A percentile compares a stretch with the other conserved stretches of the same genome.
These are phyloP conservation scores for Brachypalpus laphriformis DNA, from an alignment of 2,888 invertebrate genomes.

Conservation along the genomic window DNA sequence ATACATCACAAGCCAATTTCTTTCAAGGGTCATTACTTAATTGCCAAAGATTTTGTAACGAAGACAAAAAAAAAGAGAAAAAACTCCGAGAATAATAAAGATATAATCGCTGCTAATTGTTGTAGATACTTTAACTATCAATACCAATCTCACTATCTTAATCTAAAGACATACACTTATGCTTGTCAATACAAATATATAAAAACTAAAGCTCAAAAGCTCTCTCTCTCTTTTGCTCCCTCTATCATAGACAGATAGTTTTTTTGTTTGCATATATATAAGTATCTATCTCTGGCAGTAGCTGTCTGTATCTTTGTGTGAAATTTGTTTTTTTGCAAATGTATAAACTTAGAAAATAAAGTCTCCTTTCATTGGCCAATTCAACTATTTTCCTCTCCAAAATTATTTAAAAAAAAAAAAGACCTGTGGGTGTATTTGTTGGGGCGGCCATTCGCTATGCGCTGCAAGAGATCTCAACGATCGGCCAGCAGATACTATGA, in stretches of 20 bases:
- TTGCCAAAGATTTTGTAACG: slow-evolving; percentile 52
- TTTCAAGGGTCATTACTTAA: slow-evolving; percentile 52
- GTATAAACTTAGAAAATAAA: background rate
- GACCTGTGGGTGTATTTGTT: slow-evolving; percentile 65
- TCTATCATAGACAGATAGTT: background rate
- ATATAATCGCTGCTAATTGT: slow-evolving; percentile 53
- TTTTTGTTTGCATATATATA: background rate
- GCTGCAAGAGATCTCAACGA: slow-evolving; percentile 44
- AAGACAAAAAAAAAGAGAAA: background rate
- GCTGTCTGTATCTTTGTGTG: background rate
- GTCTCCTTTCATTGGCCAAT: slow-evolving; percentile 50
- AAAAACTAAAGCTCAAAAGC: slow-evolving; percentile 8
- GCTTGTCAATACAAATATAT: background rate
- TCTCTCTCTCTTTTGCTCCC: background rate
- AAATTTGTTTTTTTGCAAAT: background rate
- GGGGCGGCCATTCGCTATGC: slow-evolving; percentile 70
- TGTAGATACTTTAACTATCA: slow-evolving; percentile 47
- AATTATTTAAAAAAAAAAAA: background rate
- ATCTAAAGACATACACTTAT: background rate
- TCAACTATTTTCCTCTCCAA: slow-evolving; percentile 24
- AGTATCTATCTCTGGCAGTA: background rate
- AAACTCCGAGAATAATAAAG: slow-evolving; percentile 11
- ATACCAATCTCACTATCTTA: slow-evolving; percentile 32
- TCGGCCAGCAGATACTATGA: slow-evolving; percentile 57
- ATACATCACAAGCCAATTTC: slow-evolving; percentile 25